These are phyloP conservation scores for Agapornis canus DNA, from an alignment of 2,797 vertebrate species.

Conservation along the genomic window DNA sequence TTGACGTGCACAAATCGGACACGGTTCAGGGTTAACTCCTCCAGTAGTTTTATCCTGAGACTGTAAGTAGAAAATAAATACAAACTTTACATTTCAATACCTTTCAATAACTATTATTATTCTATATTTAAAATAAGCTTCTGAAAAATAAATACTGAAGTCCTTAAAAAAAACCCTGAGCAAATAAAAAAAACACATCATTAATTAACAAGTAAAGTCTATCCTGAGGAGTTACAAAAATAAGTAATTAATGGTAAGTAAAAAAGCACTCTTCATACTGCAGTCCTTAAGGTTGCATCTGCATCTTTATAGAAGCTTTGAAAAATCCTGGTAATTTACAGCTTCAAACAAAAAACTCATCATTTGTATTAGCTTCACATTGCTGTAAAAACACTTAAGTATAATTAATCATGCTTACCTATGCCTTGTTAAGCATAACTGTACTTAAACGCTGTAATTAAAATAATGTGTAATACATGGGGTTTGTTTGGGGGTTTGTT, in stretches of 20 bases:
- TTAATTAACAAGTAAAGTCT: background rate
- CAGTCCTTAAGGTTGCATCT: background rate
- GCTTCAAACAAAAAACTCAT: background rate
- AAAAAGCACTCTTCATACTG: background rate
- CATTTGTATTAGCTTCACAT: background rate
- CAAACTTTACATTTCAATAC: background rate
- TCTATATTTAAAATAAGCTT: background rate
- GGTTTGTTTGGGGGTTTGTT: fast-evolving
- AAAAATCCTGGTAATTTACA: background rate
- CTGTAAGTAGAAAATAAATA: constrained; percentile 67
- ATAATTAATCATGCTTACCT: background rate
- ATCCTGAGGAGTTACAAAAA: background rate
- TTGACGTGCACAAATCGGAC: constrained; percentile 94
- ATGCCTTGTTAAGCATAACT: background rate
- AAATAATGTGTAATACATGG: background rate
- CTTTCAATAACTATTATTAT: background rate
- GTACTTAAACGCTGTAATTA: background rate
- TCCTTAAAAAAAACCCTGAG: background rate
- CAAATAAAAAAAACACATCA: background rate
- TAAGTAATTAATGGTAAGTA: background rate
- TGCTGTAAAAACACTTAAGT: background rate
- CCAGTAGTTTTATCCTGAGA: constrained; percentile 96
- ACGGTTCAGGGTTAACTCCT: constrained; percentile 95
- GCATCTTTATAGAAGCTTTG: background rate
- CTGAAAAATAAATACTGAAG: background rate